A percentile compares a stretch with the other conserved stretches of the same genome.
phyloP scores from a whole-genome alignment of 2,797 vertebrate genomes.

The Odontamblyopus lacepedii region DNA sequence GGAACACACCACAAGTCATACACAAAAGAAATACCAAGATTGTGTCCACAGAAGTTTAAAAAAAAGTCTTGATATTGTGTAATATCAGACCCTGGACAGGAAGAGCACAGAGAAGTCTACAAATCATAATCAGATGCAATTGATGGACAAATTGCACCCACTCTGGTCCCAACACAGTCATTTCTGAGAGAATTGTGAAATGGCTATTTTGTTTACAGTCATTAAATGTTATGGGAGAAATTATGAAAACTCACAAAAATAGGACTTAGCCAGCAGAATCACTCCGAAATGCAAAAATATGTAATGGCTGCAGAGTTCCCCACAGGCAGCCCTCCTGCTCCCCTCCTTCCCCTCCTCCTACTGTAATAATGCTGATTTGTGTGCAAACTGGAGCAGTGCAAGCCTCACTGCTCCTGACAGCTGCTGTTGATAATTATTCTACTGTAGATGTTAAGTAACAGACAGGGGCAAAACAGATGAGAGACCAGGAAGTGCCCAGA shows the following conservation, averaged over 20 bases:
- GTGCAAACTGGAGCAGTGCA: slow-evolving; percentile 21
- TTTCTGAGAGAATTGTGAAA: not conserved
- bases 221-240: not conserved
- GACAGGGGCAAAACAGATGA: slow-evolving; percentile 30
- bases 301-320: no score
- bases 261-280: not conserved
- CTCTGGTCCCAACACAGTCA: not conserved
- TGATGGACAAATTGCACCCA: not conserved
- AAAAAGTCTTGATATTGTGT: no score
- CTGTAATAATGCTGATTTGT: slow-evolving; percentile 18
- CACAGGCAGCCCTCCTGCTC: not conserved
- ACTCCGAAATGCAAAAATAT: not conserved
- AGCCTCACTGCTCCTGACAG: slow-evolving; percentile 34
- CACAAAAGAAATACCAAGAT: no score
- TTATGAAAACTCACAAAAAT: not conserved
- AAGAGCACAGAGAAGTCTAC: not conserved
- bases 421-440: slow-evolving; percentile 51
- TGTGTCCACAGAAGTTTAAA: no score
- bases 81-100: no score
- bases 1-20: no score
- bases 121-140: not conserved
- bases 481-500: slow-evolving; percentile 13
- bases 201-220: not conserved
- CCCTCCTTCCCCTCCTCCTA: not conserved
- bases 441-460: slow-evolving; percentile 44